A percentile compares a stretch with the other conserved stretches of the same genome.
Evolutionary conservation across 2,888 invertebrate genomes (phyloP).

Genomic region (Podabrus alpinus): DNA sequence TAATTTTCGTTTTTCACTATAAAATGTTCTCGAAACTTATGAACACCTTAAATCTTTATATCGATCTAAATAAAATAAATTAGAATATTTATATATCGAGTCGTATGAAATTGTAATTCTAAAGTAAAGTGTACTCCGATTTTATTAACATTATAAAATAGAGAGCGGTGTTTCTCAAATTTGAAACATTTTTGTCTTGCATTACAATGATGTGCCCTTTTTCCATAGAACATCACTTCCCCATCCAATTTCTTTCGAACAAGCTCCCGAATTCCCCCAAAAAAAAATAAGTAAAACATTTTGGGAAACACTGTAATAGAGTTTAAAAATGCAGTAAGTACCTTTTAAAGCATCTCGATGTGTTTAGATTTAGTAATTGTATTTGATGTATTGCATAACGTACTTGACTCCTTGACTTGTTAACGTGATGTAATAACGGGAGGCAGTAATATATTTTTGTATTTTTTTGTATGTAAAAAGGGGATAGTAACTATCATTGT

Average conservation of each 20-base stretch:
- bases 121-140: slow-evolving; percentile 1
- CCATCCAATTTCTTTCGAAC: neutral
- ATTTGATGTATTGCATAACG: slow-evolving; percentile 25
- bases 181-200: neutral
- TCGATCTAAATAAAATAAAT: neutral
- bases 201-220: neutral
- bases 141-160: neutral
- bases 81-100: neutral
- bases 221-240: neutral
- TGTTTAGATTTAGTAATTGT: slow-evolving; percentile 14
- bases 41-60: neutral
- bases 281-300: neutral
- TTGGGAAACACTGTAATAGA: slow-evolving; percentile 2
- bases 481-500: slow-evolving; percentile 35
- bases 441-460: slow-evolving; percentile 53
- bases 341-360: slow-evolving; percentile 30
- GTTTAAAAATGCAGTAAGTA: slow-evolving; percentile 15
- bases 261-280: neutral
- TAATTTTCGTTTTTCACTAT: neutral
- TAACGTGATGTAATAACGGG: slow-evolving; percentile 31
- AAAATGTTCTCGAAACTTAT: neutral
- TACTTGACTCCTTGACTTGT: slow-evolving; percentile 28
- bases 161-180: neutral
- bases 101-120: neutral
- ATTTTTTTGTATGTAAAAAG: slow-evolving; percentile 51